Conservation (phyloP, 2,113 vertebrate genomes). For the Todiramphus chloris region DNA sequence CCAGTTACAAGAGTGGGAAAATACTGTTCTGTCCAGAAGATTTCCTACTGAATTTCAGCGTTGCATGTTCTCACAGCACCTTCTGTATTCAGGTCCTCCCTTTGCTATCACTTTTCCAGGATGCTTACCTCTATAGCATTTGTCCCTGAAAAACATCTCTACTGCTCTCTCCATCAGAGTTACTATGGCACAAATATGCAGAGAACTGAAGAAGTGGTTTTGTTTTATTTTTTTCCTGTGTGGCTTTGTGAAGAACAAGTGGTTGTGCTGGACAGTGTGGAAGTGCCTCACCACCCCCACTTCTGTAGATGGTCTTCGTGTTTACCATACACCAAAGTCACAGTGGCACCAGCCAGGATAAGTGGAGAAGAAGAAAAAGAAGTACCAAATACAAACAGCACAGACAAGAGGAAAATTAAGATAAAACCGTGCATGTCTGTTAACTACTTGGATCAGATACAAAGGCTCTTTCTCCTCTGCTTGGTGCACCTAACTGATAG, state of each 20-base stretch:
- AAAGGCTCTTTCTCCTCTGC: neutral
- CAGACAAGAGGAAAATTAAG: neutral
- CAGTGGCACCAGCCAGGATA: neutral
- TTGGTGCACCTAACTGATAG: neutral
- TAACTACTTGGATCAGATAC: neutral
- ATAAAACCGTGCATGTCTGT: neutral
- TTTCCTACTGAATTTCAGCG: neutral
- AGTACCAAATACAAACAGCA: neutral
- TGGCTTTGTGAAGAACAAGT: neutral
- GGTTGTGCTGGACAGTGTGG: neutral
- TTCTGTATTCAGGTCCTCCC: neutral
- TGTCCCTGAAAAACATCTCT: neutral
- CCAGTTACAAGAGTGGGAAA: neutral
- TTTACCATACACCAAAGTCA: neutral
- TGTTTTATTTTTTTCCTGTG: neutral
- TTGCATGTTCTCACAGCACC: neutral
- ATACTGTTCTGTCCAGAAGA: neutral
- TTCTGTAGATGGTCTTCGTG: neutral
- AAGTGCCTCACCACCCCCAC: neutral
- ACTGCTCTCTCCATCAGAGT: neutral
- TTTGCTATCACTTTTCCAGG: neutral
- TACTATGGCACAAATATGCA: neutral
- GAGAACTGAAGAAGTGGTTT: neutral
- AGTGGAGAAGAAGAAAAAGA: neutral
- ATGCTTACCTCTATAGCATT: neutral